These are phyloP conservation scores for Apotomis betuletana DNA, from an alignment of 2,888 invertebrate genomes.

Conservation along the genomic window DNA sequence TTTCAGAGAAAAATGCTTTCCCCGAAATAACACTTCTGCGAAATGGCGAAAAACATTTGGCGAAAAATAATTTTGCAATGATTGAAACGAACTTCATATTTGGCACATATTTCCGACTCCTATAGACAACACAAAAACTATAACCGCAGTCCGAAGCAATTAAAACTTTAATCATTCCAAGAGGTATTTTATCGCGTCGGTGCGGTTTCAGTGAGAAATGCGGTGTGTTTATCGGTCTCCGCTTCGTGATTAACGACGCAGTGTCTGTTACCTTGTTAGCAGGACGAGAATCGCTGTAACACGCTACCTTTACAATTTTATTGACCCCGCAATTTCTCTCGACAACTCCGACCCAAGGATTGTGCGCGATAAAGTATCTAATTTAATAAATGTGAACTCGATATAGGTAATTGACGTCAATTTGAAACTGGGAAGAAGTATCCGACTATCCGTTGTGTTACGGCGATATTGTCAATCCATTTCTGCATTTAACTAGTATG, in stretches of 20 bases:
- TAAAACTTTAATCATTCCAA: constrained; percentile 39
- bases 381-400: constrained; percentile 13
- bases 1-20: too few relatives aligned
- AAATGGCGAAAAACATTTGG: too few relatives aligned
- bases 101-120: background rate
- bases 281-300: constrained; percentile 39
- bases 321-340: constrained; percentile 38
- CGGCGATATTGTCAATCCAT: background rate
- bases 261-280: constrained; percentile 42
- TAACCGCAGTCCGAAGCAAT: constrained; percentile 29
- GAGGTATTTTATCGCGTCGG: constrained; percentile 38
- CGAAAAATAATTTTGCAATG: too few relatives aligned
- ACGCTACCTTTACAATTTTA: constrained; percentile 41
- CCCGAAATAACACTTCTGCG: too few relatives aligned
- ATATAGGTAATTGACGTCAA: constrained; percentile 4
- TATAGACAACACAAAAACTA: background rate
- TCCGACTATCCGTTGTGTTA: background rate
- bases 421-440: constrained; percentile 2
- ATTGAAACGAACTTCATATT: too few relatives aligned
- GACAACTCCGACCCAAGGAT: constrained; percentile 28
- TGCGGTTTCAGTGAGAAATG: constrained; percentile 38
- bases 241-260: constrained; percentile 37
- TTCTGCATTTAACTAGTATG: too few relatives aligned
- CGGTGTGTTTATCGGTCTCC: constrained; percentile 41
- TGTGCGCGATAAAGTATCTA: constrained; percentile 16